These are phyloP conservation scores for Pimephales promelas DNA, from an alignment of 2,113 vertebrate genomes.

Conservation along the genomic window DNA sequence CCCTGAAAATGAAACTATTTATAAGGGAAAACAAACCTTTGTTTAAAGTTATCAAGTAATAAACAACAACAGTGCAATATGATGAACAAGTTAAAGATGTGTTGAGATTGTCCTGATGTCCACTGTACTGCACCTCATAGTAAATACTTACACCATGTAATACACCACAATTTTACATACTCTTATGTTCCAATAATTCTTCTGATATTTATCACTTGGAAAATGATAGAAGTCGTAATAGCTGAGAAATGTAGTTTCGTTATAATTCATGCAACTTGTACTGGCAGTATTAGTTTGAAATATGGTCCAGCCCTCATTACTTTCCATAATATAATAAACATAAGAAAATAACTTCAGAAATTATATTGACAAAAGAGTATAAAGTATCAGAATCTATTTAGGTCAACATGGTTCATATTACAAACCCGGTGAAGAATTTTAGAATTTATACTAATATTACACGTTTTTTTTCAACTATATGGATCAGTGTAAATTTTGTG, in stretches of 20 bases:
- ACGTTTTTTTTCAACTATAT: too few species aligned
- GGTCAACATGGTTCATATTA: not conserved
- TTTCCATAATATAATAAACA: not conserved
- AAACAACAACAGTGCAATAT: not conserved
- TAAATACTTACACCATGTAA: not conserved
- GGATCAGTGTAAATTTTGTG: too few species aligned
- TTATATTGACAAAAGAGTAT: not conserved
- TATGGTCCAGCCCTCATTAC: not conserved
- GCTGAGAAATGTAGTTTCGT: not conserved
- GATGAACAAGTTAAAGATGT: not conserved
- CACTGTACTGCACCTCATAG: not conserved
- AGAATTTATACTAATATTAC: too few species aligned
- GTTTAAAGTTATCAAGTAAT: not conserved
- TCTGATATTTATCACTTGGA: not conserved
- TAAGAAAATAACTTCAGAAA: not conserved
- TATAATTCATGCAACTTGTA: not conserved
- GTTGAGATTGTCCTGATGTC: not conserved
- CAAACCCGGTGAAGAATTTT: not conserved
- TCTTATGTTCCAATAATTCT: not conserved
- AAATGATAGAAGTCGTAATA: too few species aligned
- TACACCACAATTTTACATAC: not conserved
- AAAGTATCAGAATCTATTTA: not conserved
- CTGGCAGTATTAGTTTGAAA: not conserved
- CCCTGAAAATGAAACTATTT: constrained; percentile 10
- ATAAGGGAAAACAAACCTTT: not conserved